Evolutionary conservation across 1,140 invertebrate species (phyloP).

Genomic region (Drosophila nebulosa): DNA sequence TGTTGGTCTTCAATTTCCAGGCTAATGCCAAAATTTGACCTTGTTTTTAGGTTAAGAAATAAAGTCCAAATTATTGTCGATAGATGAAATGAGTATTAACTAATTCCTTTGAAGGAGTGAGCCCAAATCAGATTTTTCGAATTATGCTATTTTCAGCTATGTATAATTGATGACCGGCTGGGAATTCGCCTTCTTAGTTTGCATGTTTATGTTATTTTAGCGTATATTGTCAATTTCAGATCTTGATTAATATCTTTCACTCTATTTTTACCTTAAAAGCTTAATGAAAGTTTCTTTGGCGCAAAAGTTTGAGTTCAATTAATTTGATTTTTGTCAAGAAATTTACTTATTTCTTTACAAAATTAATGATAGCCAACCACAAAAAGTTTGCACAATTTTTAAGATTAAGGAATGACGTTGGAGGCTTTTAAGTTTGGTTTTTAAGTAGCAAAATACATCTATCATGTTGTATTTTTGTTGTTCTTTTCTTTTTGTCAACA

Average conservation of each 20-base stretch:
- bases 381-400: conserved; percentile 45
- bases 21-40: no score
- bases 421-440: conserved; percentile 11
- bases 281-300: neutral
- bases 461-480: conserved; percentile 55
- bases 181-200: no score
- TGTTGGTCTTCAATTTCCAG: no score
- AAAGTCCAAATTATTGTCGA: no score
- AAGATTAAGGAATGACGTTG: conserved; percentile 1
- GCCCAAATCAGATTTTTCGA: no score
- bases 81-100: no score
- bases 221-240: neutral
- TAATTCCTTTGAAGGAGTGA: no score
- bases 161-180: no score
- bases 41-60: no score
- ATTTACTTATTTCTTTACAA: conserved; percentile 27
- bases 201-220: neutral
- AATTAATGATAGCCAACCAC: conserved; percentile 62
- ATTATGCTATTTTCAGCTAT: no score
- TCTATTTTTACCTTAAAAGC: conserved; percentile 10
- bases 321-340: conserved; percentile 45
- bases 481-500: conserved; percentile 51
- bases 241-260: conserved; percentile 1
- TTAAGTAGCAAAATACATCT: conserved; percentile 40
- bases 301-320: conserved; percentile 24